These are phyloP conservation scores for Tychaedon coryphoeus DNA, from an alignment of 2,113 vertebrate genomes.

Conservation along the genomic window DNA sequence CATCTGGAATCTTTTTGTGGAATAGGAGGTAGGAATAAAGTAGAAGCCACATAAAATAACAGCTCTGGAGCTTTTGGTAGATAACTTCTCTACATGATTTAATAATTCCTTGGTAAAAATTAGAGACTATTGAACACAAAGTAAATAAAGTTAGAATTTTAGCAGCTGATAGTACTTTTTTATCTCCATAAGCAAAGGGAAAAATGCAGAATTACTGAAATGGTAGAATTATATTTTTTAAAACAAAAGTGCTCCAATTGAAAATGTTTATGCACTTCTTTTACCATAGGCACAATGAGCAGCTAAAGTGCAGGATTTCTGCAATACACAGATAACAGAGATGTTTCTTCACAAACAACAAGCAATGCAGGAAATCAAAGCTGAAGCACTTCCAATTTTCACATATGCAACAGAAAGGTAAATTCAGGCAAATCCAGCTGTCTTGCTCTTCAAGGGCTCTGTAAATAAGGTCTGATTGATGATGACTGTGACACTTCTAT, in stretches of 20 bases:
- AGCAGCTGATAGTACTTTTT: not conserved
- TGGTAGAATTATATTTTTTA: not conserved
- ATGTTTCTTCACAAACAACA: not conserved
- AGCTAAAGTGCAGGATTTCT: not conserved
- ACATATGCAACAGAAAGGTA: not conserved
- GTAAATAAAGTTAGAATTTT: not conserved
- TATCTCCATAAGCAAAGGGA: not conserved
- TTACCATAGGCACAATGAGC: not conserved
- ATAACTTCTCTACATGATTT: not conserved
- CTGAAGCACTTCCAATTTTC: not conserved
- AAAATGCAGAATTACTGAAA: not conserved
- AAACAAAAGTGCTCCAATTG: not conserved
- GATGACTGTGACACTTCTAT: not conserved
- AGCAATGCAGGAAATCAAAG: not conserved
- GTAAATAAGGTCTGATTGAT: not conserved
- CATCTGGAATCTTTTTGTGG: not conserved
- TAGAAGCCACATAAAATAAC: not conserved
- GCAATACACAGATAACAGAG: not conserved
- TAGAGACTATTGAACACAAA: not conserved
- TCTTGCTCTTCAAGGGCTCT: not conserved
- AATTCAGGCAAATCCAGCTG: not conserved
- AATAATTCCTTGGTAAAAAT: not conserved
- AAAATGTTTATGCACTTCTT: not conserved
- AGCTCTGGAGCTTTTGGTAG: not conserved
- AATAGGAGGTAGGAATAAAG: not conserved